Percentiles rank a stretch among this genome's conserved stretches.
Conservation (phyloP, 2,888 invertebrate genomes). For the Synanthedon vespiformis region DNA sequence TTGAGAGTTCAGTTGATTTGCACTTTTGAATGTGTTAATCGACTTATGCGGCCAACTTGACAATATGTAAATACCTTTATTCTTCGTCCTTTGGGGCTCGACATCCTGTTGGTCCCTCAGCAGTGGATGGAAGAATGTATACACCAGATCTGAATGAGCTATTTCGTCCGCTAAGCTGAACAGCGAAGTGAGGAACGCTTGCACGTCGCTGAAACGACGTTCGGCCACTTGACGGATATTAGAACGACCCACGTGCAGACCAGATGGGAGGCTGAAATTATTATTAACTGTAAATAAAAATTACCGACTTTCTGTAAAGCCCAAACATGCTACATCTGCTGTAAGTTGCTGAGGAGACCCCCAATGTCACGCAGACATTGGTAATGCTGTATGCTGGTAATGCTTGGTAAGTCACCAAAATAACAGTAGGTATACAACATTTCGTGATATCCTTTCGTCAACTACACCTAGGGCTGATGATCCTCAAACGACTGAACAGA, state of each 20-base stretch:
- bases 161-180: constrained; percentile 93
- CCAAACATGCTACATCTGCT: too few species aligned
- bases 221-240: constrained; percentile 96
- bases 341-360: too few species aligned
- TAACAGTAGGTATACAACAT: too few species aligned
- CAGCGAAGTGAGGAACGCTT: constrained; percentile 86
- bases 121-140: constrained; percentile 98
- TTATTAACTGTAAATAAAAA: background rate
- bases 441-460: too few species aligned
- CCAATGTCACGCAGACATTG: too few species aligned
- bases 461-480: too few species aligned
- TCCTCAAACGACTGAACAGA: too few species aligned
- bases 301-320: background rate
- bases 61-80: constrained; percentile 71
- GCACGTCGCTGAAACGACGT: constrained; percentile 89
- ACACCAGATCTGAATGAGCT: constrained; percentile 94
- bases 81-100: constrained; percentile 81
- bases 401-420: too few species aligned
- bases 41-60: too few species aligned
- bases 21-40: too few species aligned
- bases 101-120: constrained; percentile 93
- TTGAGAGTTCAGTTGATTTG: too few species aligned
- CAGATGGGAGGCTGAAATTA: constrained; percentile 54
- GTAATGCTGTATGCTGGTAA: too few species aligned
- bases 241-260: constrained; percentile 88